Percentiles rank a stretch among this genome's conserved stretches.
phyloP scores from a whole-genome alignment of 2,797 vertebrate species.

The Characodon lateralis region DNA sequence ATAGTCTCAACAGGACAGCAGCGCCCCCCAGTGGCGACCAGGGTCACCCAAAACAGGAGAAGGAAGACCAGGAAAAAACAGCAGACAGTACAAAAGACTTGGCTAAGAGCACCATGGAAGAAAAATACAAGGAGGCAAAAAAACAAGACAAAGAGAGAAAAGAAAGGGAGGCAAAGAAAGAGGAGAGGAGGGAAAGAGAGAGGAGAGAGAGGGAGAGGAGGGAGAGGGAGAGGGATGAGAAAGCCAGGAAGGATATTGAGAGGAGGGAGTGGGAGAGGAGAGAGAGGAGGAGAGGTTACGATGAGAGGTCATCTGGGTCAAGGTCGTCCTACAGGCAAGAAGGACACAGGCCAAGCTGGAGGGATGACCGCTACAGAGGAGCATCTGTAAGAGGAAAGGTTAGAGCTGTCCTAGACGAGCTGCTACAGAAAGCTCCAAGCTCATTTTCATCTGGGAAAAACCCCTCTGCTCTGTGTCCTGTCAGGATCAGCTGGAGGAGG shows the following conservation, averaged over 20 bases:
- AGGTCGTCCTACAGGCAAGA: conserved; percentile 26
- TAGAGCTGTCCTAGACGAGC: neutral
- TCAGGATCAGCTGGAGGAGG: conserved; percentile 23
- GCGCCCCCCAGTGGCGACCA: neutral
- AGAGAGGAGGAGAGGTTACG: conserved; percentile 49
- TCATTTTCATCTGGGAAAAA: accelerated
- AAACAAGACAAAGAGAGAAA: conserved; percentile 31
- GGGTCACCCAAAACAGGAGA: neutral
- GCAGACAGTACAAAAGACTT: conserved; percentile 14
- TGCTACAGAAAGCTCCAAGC: neutral
- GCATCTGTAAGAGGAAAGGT: conserved; percentile 38
- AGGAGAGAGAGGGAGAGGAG: conserved; percentile 16
- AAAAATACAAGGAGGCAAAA: conserved; percentile 6
- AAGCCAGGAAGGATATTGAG: conserved; percentile 28
- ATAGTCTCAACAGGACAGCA: neutral
- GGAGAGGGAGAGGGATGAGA: conserved; percentile 35
- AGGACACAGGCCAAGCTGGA: conserved; percentile 23
- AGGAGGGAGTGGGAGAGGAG: conserved; percentile 38
- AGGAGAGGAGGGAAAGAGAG: conserved; percentile 24
- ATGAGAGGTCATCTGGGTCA: conserved; percentile 3
- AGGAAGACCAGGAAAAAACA: neutral
- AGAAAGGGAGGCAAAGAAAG: conserved; percentile 33
- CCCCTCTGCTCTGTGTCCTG: neutral
- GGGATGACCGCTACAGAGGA: neutral
- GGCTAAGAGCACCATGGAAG: conserved; percentile 5